Conservation (phyloP, 2,888 invertebrate species). For the Lumbricus terrestris region DNA sequence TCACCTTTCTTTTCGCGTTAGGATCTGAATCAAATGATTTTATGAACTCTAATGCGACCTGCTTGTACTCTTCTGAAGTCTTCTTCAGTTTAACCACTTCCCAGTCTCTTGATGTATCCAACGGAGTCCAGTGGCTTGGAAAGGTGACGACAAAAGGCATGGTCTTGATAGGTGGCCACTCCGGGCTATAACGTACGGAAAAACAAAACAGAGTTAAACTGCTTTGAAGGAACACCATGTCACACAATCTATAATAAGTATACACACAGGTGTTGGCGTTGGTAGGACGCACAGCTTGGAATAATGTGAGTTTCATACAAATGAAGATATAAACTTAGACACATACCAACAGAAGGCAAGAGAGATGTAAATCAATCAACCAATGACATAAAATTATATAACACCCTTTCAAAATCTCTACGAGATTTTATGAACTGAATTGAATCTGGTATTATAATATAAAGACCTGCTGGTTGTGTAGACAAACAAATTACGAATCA, state of each 20-base stretch:
- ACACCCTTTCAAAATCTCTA: too few relatives aligned
- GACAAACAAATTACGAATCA: not conserved
- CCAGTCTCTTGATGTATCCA: slow-evolving; percentile 26
- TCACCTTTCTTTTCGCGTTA: not conserved
- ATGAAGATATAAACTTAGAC: not conserved
- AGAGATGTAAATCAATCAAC: too few relatives aligned
- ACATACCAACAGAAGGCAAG: not conserved
- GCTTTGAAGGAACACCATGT: not conserved
- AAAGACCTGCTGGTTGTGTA: not conserved
- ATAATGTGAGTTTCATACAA: not conserved
- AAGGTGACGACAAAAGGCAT: not conserved
- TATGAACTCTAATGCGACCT: slow-evolving; percentile 27
- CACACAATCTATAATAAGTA: not conserved
- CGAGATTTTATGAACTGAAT: too few relatives aligned
- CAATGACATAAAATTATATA: too few relatives aligned
- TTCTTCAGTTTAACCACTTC: slow-evolving; percentile 32
- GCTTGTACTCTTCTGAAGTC: slow-evolving; percentile 22
- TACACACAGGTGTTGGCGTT: not conserved
- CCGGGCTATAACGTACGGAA: not conserved
- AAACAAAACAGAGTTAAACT: not conserved
- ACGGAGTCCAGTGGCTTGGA: slow-evolving; percentile 32
- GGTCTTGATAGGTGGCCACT: not conserved
- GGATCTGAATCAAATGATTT: not conserved
- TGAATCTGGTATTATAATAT: not conserved
- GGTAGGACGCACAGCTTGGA: not conserved